Evolutionary conservation across 2,113 vertebrate species (phyloP), one percentile per base, ranked within the genome.

Genomic region (Osmerus mordax): DNA sequence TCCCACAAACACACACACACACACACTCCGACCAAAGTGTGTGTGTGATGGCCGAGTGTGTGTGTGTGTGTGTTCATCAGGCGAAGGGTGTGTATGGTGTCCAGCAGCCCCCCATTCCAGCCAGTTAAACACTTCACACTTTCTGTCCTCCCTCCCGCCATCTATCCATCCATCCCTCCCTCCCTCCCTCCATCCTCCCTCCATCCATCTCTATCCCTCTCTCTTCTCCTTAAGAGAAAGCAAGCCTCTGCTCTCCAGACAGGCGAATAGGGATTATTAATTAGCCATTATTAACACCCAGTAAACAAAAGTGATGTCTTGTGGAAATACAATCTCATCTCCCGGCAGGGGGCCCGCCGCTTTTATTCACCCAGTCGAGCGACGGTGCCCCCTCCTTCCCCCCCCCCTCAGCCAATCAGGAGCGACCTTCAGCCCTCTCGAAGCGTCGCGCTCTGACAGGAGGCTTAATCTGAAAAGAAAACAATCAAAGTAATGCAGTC

Each of bases 231-330:
- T 86, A 86, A 90, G 92, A 87, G 80, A 85, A 82, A 32, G 54
- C 25, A 58, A 59, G 73, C 78, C 36, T 41, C 8, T 41, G 36
- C 36, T 41, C 36, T 92, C 90, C 88, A 88, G 84, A 93, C 62
- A 87, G 88, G 89, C 91, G 23, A 91, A 92, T 93, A 93, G 92
- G 93, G 93, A 95, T 97, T 96, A 96, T 97, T 96, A 98, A 98
- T 98, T 97, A 97, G 94, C 92, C 94, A 98, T 98, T 98, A 97
- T 97, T 97, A 98, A 98, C 97, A 97, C 94, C 91, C 95, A 93
- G 95, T 98, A 98, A 98, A 98, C 96, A 99, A 99, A 91, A 95
- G 97, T 98, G 95, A 93, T 92, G 94, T 91, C 93, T 92, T 85
- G 93, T 93, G 94, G 93, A 95, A 96, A 96, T 92, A 96, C 96